Base-by-base conservation (phyloP, 2,888 invertebrate species). In the Diadromus collaris region DNA sequence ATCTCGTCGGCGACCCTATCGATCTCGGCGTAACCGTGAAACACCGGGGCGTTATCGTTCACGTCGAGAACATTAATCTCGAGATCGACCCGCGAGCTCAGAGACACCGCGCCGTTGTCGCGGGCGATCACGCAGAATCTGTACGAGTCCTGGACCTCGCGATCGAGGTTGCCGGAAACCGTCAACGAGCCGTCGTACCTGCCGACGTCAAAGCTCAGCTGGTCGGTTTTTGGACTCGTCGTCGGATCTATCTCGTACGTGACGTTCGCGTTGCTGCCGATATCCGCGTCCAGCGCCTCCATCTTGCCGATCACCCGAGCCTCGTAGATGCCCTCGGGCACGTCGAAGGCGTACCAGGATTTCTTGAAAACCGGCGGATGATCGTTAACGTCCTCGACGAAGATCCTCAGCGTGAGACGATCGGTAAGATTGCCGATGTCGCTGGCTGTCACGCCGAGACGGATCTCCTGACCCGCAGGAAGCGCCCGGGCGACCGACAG, bases 321-420 rank as follows among this genome's bases (percentile, higher is more conserved):
- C 0, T 94, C 93, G 87, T 96, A 97, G 29, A 93, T 92, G 0
- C 97, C 96, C 91, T 97, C 97, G 68, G 95, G 93, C 0, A 96
- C 93, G 85, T 96, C 95, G 83, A 97, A 97, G 67, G 93, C 95
- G 87, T 97, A 97, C 94, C 95, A 96, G 0, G 96, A 94, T 83
- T 96, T 95, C 83, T 95, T 94, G 82, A 97, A 97, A 81, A 95
- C 94, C 0, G 97, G 97, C 6, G 95, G 94, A 88, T 97, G 96
- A 85, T 97, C 95, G 89, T 97, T 97, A 0, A 97, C 94, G 86
- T 96, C 96, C 85, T 94, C 93, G 0, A 97, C 93, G 64, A 93
- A 93, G n/a, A 97, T 92, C 83, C 95, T 93, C 4, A 97, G 90
- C 6, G 94, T 93, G 1, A 96, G 93, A 68, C 93, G 92, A 83